Base-by-base conservation (phyloP, 2,113 vertebrate species). In the Onychostruthus taczanowskii region DNA sequence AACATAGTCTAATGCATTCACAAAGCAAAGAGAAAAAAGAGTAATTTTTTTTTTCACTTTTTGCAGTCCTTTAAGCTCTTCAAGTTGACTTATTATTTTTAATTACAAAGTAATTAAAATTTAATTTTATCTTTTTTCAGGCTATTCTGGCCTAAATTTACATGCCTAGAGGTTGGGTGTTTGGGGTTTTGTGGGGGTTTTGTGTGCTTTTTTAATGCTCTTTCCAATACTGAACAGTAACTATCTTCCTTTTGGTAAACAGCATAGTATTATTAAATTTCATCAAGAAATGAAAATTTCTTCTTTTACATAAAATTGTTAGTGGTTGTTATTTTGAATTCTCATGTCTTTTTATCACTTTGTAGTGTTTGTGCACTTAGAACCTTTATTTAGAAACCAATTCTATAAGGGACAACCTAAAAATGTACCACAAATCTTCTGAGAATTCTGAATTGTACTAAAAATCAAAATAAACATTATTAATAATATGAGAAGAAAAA, bases 201-300 rank as follows among this genome's bases (percentile, higher is more conserved):
- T 27, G 7, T 3, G 5, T 5, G 1, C 0, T 33, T 35, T 35
- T 41, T 46, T 8, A 43, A 56, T 53, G 0, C 7, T 46, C 6
- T 33, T 90, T 70, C 22, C 7, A 56, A 6, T 23, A 7, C 15
- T 66, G 4, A 66, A 4, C 33, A 69, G 7, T 80, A 39, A n/a
- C n/a, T 64, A 23, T 43, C 43, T 28, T 77, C 11, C 16, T 81
- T 80, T 37, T 83, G 18, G 37, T 58, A 88, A 81, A 27, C 5
- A 75, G 8, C 31, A 10, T 28, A 63, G 9, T 35, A 22, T 35
- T 89, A 27, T 11, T 69, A 49, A 58, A n/a, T 67, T 81, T 75
- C 4, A n/a, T 37, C 39, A 49, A 41, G 31, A 76, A 87, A 79
- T 35, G 26, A 75, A 1, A 47, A 11, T 62, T 23, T 55, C 27